Conservation (phyloP, 64 coral and sea anemone species). For the Catalaphyllia jardinei region DNA sequence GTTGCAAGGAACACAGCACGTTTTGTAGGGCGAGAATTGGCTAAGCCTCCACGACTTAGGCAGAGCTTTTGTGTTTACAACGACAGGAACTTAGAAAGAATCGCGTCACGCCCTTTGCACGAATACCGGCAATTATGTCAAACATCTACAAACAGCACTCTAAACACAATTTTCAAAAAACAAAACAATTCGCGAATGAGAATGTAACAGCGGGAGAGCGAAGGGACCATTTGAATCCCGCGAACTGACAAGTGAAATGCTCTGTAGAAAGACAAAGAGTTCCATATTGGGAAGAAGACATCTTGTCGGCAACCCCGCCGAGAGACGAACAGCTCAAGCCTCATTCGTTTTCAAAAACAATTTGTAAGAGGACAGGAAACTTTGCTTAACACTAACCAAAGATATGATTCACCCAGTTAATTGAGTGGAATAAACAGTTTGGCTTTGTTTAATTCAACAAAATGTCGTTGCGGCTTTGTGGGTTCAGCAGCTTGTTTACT, state of each 20-base stretch:
- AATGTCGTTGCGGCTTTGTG: background rate
- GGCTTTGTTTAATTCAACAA: background rate
- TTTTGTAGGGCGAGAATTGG: background rate
- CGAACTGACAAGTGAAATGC: background rate
- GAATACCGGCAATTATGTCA: conserved; percentile 3
- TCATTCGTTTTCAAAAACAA: background rate
- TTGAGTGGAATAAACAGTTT: background rate
- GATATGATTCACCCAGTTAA: background rate
- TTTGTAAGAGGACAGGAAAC: background rate
- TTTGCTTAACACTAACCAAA: background rate
- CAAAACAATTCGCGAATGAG: background rate
- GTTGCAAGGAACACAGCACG: background rate
- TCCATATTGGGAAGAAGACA: conserved; percentile 1
- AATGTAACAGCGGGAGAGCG: conserved; percentile 1
- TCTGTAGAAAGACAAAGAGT: background rate
- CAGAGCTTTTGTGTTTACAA: background rate
- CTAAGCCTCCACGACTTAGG: background rate
- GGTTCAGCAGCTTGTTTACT: background rate
- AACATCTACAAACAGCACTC: conserved; percentile 4
- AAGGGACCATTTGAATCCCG: background rate
- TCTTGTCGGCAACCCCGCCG: conserved; percentile 2
- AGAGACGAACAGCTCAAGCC: background rate
- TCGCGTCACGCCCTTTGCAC: background rate
- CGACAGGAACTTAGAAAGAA: background rate
- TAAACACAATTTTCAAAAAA: background rate